phyloP scores from a whole-genome alignment of 2,888 invertebrate genomes.

The Melanotus villosus region DNA sequence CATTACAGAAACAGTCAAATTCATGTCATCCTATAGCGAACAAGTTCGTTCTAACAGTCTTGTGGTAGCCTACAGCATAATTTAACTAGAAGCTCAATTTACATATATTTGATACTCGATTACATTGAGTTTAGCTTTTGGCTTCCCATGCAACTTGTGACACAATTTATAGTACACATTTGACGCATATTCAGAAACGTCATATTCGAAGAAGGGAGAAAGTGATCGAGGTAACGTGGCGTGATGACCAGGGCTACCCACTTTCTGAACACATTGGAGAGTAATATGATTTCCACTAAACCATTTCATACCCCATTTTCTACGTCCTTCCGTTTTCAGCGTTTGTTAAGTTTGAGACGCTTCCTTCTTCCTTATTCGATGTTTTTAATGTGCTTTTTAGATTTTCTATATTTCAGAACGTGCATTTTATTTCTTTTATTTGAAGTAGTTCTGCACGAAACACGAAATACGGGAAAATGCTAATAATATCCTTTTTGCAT shows the following conservation, averaged over 20 bases:
- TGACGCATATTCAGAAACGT: slow-evolving; percentile 24
- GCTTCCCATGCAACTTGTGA: slow-evolving; percentile 5
- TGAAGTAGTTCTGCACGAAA: no score
- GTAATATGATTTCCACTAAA: slow-evolving; percentile 10
- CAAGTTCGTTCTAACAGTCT: no score
- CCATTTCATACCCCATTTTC: slow-evolving; percentile 18
- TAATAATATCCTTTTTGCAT: no score
- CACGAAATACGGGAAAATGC: no score
- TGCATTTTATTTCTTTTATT: no score
- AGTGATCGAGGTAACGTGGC: slow-evolving; percentile 26
- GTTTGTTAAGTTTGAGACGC: slow-evolving; percentile 8
- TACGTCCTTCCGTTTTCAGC: slow-evolving; percentile 18
- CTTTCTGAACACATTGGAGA: slow-evolving; percentile 5
- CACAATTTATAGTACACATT: slow-evolving; percentile 13
- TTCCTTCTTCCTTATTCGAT: neutral
- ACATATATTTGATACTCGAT: slow-evolving; percentile 1
- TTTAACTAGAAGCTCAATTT: slow-evolving; percentile 23
- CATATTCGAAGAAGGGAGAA: slow-evolving; percentile 25
- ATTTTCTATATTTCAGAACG: neutral
- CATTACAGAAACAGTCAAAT: no score
- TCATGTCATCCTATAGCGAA: no score
- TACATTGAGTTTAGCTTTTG: slow-evolving; percentile 10
- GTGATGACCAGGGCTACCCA: slow-evolving; percentile 4
- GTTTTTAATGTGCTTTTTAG: slow-evolving; percentile 4
- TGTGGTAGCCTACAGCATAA: slow-evolving; percentile 19